phyloP scores from a whole-genome alignment of 2,797 vertebrate genomes.

The Rhodeus uyekii region DNA sequence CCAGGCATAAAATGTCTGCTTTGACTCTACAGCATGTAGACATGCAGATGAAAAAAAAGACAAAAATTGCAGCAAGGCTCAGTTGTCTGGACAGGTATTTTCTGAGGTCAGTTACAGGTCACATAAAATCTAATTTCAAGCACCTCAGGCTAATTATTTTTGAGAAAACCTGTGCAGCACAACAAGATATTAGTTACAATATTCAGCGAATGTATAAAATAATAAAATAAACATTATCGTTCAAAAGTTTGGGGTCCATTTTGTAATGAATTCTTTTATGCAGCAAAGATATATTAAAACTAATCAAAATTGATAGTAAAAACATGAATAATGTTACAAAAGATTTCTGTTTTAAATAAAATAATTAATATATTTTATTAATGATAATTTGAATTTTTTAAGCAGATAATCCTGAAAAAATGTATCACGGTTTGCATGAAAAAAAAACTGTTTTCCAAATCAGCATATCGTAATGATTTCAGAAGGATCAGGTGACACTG shows the following conservation, averaged over 20 bases:
- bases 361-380: no score
- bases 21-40: slow-evolving; percentile 31
- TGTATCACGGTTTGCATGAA: not conserved
- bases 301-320: not conserved
- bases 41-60: slow-evolving; percentile 10
- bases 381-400: no score
- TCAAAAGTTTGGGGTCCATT: not conserved
- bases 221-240: not conserved
- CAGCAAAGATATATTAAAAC: not conserved
- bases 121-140: slow-evolving; percentile 8
- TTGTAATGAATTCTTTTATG: not conserved
- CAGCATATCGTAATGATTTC: not conserved
- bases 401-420: not conserved
- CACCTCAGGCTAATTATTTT: not conserved
- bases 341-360: not conserved
- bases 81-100: not conserved
- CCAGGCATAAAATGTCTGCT: slow-evolving; percentile 51
- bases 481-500: not conserved
- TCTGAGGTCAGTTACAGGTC: not conserved
- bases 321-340: not conserved
- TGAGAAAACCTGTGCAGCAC: not conserved
- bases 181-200: not conserved
- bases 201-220: not conserved
- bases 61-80: slow-evolving; percentile 17
- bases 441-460: not conserved